phyloP scores from a whole-genome alignment of 2,113 vertebrate genomes.

The Cygnus buccinator region DNA sequence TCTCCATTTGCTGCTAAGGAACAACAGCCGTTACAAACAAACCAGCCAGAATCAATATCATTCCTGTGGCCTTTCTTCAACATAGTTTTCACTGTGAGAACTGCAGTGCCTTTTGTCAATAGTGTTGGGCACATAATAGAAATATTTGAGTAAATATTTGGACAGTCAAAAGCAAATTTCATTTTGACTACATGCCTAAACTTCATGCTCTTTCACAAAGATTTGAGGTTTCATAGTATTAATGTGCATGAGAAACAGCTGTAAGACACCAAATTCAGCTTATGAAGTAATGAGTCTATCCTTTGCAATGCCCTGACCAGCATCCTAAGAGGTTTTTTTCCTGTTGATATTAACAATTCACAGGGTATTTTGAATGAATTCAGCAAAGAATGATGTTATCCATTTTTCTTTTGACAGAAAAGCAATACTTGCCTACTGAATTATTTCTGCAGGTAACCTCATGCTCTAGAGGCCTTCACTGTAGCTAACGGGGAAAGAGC shows the following conservation, averaged over 20 bases:
- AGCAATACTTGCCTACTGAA: not conserved
- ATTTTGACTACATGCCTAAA: not conserved
- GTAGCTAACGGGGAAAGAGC: not conserved
- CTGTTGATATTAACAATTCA: not conserved
- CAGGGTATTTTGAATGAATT: not conserved
- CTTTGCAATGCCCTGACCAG: not conserved
- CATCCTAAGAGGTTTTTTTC: not conserved
- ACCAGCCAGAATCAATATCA: not conserved
- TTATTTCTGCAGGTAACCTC: not conserved
- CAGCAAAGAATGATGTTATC: not conserved
- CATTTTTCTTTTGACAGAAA: not conserved
- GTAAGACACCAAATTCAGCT: not conserved
- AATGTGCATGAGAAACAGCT: not conserved
- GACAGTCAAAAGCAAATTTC: slow-evolving; percentile 7
- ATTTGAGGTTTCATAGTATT: not conserved
- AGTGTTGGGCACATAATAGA: not conserved
- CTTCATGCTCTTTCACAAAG: not conserved
- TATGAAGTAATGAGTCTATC: not conserved
- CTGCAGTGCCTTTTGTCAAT: not conserved
- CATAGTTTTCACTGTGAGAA: not conserved
- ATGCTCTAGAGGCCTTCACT: not conserved
- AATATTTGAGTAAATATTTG: slow-evolving; percentile 17
- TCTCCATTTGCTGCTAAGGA: not conserved
- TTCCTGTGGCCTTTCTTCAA: slow-evolving; percentile 5
- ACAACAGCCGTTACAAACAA: not conserved